These are phyloP conservation scores for Porites divaricata DNA, from an alignment of 92 coral and sea anemone species.

Conservation along the genomic window DNA sequence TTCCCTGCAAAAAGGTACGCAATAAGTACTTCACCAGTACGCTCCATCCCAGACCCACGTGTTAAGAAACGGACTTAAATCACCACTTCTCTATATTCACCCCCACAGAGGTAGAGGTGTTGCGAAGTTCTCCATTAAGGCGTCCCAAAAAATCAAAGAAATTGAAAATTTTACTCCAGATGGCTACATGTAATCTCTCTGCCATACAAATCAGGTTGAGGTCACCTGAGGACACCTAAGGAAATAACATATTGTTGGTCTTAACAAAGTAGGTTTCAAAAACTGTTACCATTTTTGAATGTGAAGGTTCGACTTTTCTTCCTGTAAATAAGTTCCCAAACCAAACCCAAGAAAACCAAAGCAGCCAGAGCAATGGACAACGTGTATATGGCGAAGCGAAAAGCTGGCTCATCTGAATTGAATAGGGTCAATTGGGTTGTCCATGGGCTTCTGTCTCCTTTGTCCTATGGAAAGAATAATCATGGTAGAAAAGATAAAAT, in stretches of 20 bases:
- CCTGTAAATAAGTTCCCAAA: slow-evolving; percentile 4
- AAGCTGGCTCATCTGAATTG: not conserved
- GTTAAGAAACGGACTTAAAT: no score
- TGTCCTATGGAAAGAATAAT: not conserved
- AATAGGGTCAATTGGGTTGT: slow-evolving; percentile 1
- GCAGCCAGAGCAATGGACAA: slow-evolving; percentile 5
- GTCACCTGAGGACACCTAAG: not conserved
- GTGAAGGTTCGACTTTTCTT: not conserved
- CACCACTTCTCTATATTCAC: no score
- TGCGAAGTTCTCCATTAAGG: no score
- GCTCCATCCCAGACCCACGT: no score
- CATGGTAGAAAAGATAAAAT: no score
- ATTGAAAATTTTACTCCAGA: no score
- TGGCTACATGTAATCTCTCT: no score
- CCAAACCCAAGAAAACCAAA: slow-evolving; percentile 5
- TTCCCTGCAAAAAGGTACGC: not conserved
- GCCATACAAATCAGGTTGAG: no score
- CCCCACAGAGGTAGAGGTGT: no score
- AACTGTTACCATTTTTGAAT: slow-evolving; percentile 7
- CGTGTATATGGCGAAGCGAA: not conserved
- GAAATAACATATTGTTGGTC: no score
- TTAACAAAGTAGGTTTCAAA: not conserved
- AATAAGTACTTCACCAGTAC: no score
- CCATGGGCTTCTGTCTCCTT: not conserved
- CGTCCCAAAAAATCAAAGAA: no score